phyloP scores from a whole-genome alignment of 2,797 vertebrate genomes.

The Tapirus indicus region DNA sequence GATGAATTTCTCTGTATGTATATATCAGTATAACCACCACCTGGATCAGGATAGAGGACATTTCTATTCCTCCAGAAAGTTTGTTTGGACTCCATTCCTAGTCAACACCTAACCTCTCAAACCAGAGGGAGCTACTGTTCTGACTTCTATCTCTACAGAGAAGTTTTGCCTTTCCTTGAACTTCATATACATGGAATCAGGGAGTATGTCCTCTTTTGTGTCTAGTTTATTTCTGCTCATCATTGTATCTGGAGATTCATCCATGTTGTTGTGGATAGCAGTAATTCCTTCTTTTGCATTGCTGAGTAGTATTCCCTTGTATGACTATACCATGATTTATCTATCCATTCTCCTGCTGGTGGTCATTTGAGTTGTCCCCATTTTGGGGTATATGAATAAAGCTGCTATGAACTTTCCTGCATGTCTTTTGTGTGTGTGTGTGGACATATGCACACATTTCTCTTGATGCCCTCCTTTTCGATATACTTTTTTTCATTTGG shows the following conservation, averaged over 20 bases:
- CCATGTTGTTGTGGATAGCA: neutral
- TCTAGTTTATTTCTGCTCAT: neutral
- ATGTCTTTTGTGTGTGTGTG: no score
- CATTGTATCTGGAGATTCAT: neutral
- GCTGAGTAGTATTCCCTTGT: neutral
- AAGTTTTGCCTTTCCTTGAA: neutral
- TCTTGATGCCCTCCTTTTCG: neutral
- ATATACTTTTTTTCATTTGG: neutral
- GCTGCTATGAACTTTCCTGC: neutral
- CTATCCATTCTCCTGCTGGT: neutral
- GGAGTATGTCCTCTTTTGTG: neutral
- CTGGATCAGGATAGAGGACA: neutral
- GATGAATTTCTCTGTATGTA: neutral
- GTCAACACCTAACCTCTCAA: neutral
- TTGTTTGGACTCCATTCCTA: neutral
- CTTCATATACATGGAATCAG: neutral
- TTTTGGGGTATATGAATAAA: neutral
- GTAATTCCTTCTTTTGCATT: conserved; percentile 1
- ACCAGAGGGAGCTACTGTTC: neutral
- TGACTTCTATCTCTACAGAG: neutral
- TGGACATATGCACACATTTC: neutral
- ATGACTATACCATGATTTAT: neutral
- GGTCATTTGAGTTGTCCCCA: neutral
- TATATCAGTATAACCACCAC: neutral
- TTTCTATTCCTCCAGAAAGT: neutral